Base-by-base conservation (phyloP, 2,888 invertebrate genomes). In the Leptinotarsa tumamoca region DNA sequence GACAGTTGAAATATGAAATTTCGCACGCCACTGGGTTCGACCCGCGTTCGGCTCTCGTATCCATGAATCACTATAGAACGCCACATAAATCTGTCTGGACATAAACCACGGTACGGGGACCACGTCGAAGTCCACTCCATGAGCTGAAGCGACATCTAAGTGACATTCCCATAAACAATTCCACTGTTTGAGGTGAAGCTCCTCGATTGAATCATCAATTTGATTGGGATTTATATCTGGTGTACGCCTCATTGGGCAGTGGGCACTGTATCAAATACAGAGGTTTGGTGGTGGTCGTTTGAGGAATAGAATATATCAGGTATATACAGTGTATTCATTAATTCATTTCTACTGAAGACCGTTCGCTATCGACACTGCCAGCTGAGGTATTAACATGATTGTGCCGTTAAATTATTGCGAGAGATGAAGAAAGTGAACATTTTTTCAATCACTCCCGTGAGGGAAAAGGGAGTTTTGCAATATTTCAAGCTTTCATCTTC, bases 31-130 rank as follows among this genome's bases (percentile, higher is more conserved):
- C 79, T 80, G 81, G 67, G n/a, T 71, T 54, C 76, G 77, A 76
- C 82, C 80, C 80, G 81, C 81, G 83, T 84, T 85, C 83, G 85
- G 83, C 81, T 84, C 82, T 83, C 83, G 82, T 83, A 82, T 79
- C 83, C 85, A 86, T 87, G 87, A 86, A 87, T 87, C 87, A 86
- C 83, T 80, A 81, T 83, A 85, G 84, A 86, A 85, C 86, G 86
- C 85, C 84, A 86, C 87, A 87, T 87, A 87, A 87, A 87, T 87
- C 86, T 86, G 84, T 82, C 77, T 70, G 82, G 79, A 83, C 83
- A 86, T 85, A 86, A 85, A 86, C 86, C 86, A 84, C 85, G 85
- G 83, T 80, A 79, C 80, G 81, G 82, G 83, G 84, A 82, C 81
- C 83, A 82, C 82, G 84, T 84, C 85, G 83, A 82, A 83, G 85